Conservation (phyloP, 2,888 invertebrate species). For the Epinotia demarniana region DNA sequence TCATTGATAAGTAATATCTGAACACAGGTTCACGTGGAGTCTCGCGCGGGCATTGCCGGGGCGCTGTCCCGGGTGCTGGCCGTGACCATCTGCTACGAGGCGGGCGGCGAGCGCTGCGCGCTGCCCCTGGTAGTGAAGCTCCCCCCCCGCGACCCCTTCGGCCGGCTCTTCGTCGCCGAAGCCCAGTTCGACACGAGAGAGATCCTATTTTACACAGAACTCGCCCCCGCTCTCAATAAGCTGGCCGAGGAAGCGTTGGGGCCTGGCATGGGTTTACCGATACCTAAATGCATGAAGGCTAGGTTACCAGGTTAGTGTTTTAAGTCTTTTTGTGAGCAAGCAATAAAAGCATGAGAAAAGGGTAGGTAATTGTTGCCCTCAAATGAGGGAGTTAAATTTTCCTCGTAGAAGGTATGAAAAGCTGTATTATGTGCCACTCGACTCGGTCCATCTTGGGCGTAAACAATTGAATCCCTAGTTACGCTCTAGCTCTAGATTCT, state of each 20-base stretch:
- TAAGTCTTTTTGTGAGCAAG: background rate
- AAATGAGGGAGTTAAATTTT: too few relatives aligned
- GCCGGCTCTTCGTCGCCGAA: slow-evolving; percentile 91
- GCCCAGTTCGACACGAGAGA: slow-evolving; percentile 93
- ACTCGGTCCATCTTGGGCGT: too few relatives aligned
- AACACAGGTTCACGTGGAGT: slow-evolving; percentile 71
- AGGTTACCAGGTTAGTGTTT: slow-evolving; percentile 83
- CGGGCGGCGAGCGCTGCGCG: slow-evolving; percentile 65
- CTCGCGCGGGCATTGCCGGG: slow-evolving; percentile 87
- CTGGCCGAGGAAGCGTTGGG: slow-evolving; percentile 85
- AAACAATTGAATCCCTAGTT: too few relatives aligned
- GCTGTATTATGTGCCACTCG: too few relatives aligned
- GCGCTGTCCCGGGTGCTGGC: slow-evolving; percentile 91
- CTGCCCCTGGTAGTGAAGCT: slow-evolving; percentile 88
- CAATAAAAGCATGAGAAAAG: background rate
- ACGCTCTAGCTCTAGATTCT: too few relatives aligned
- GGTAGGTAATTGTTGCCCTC: too few relatives aligned
- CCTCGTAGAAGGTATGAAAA: too few relatives aligned
- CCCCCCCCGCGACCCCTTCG: slow-evolving; percentile 91
- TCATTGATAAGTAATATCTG: background rate
- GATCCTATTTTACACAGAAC: slow-evolving; percentile 92
- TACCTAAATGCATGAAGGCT: slow-evolving; percentile 87
- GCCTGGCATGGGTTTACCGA: slow-evolving; percentile 72
- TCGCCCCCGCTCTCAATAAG: slow-evolving; percentile 89
- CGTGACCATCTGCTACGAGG: slow-evolving; percentile 88